These are phyloP conservation scores for Siniperca obscura DNA, from an alignment of 2,797 vertebrate species.

Conservation along the genomic window DNA sequence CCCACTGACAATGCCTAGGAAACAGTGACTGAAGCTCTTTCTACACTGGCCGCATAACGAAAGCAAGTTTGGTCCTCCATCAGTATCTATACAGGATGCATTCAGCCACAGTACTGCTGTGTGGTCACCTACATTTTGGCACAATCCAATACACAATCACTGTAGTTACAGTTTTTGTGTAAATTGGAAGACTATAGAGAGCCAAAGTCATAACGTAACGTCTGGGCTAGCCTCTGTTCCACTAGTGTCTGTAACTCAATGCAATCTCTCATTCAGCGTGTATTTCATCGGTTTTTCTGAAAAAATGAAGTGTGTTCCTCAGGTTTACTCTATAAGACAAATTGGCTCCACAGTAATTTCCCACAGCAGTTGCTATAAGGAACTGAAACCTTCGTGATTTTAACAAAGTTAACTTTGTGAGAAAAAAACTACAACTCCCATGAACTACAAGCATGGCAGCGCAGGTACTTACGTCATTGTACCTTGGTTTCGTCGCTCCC, in stretches of 20 bases:
- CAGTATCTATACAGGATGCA: not conserved
- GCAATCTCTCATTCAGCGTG: not conserved
- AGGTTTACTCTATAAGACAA: too few species aligned
- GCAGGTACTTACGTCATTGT: too few species aligned
- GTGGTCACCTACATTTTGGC: not conserved
- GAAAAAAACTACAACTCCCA: too few species aligned
- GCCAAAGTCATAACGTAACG: too few species aligned
- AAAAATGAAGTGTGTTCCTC: not conserved
- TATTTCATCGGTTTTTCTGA: not conserved
- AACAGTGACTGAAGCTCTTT: slow-evolving; percentile 11
- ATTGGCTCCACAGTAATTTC: too few species aligned
- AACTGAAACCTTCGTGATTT: too few species aligned
- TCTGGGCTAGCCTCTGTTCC: not conserved
- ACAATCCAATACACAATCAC: slow-evolving; percentile 1
- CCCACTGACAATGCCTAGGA: not conserved
- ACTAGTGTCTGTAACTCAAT: not conserved
- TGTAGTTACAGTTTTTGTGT: not conserved
- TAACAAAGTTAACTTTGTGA: too few species aligned
- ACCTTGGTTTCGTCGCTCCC: too few species aligned
- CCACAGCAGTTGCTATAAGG: too few species aligned
- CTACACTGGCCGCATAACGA: not conserved
- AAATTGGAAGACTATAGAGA: too few species aligned
- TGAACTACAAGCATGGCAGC: too few species aligned
- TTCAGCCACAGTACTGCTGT: slow-evolving; percentile 16
- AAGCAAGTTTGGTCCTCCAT: not conserved